Conservation (phyloP, 2,888 invertebrate genomes). For the Agonopterix heracliana region DNA sequence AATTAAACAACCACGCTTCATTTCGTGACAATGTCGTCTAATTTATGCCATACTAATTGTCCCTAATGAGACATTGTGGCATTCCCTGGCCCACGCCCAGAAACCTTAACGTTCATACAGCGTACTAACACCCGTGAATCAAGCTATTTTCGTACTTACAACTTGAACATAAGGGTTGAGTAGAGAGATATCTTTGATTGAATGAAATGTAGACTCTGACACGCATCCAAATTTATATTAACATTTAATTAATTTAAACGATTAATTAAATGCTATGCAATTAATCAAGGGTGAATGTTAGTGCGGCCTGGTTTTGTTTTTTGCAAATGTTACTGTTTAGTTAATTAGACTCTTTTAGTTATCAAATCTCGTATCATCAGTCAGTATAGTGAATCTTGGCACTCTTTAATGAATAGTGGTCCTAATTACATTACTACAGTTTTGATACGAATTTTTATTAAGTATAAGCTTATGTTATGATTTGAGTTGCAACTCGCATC, state of each 20-base stretch:
- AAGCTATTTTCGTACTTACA: no score
- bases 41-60: constrained; percentile 66
- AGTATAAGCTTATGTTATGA: no score
- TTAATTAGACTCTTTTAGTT: neutral
- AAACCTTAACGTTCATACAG: constrained; percentile 1
- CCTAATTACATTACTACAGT: no score
- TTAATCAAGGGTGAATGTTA: constrained; percentile 12
- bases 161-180: no score
- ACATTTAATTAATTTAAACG: constrained; percentile 19
- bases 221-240: constrained; percentile 14
- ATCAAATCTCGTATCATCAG: no score
- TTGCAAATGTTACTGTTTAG: neutral
- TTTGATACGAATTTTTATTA: no score
- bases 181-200: no score
- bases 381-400: no score
- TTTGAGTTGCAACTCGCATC: no score
- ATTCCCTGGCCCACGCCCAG: constrained; percentile 45
- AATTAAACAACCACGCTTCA: constrained; percentile 27
- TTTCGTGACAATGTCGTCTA: constrained; percentile 40
- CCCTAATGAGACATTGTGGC: constrained; percentile 55
- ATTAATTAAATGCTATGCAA: constrained; percentile 16
- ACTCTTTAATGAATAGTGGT: no score
- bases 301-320: neutral
- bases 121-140: no score
- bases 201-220: neutral